Evolutionary conservation across 1,140 invertebrate species (phyloP).

Genomic region (Phocides pigmalion): DNA sequence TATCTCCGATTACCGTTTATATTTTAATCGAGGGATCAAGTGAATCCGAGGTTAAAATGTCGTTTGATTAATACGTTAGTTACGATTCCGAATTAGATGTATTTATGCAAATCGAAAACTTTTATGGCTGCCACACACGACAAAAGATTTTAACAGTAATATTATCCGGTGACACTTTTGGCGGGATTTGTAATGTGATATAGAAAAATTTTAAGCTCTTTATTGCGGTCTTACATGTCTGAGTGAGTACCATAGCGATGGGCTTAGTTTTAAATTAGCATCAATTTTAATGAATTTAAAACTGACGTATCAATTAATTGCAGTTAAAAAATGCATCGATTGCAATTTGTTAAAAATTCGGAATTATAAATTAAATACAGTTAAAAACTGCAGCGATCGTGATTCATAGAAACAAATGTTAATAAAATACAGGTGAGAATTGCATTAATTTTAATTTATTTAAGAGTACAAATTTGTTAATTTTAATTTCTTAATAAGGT

Average conservation of each 20-base stretch:
- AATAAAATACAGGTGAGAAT: too few relatives aligned
- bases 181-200: constrained; percentile 66
- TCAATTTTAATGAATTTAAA: not conserved
- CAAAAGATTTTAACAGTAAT: constrained; percentile 58
- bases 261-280: not conserved
- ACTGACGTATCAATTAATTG: too few relatives aligned
- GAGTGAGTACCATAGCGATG: not conserved
- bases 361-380: too few relatives aligned
- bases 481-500: too few relatives aligned
- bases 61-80: constrained; percentile 73
- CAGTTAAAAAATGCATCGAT: too few relatives aligned
- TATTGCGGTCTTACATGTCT: not conserved
- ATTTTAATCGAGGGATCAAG: constrained; percentile 54
- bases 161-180: constrained; percentile 57
- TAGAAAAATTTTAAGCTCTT: constrained; percentile 52
- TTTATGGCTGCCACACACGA: constrained; percentile 72
- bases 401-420: too few relatives aligned
- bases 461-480: too few relatives aligned
- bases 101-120: constrained; percentile 65
- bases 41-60: constrained; percentile 60
- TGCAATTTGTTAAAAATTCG: too few relatives aligned
- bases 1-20: constrained; percentile 39
- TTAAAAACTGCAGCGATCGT: too few relatives aligned
- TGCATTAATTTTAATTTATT: too few relatives aligned
- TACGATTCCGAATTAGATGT: constrained; percentile 65